A percentile compares a stretch with the other conserved stretches of the same genome.
These are phyloP conservation scores for Plebejus argus DNA, from an alignment of 2,888 invertebrate species.

Conservation along the genomic window DNA sequence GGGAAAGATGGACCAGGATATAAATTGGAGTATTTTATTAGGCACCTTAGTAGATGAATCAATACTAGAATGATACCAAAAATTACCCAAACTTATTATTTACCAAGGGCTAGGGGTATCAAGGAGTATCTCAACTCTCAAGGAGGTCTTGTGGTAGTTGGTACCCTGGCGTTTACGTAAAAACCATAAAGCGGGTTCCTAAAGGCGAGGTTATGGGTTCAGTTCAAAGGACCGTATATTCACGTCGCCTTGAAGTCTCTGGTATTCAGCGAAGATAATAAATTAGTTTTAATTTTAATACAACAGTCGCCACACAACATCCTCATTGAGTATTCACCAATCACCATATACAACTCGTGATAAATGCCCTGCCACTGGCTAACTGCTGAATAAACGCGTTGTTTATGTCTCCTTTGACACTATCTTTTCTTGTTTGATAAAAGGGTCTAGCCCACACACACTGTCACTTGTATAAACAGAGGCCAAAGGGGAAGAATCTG, in stretches of 20 bases:
- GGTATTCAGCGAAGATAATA: too few relatives aligned
- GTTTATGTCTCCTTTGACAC: not conserved
- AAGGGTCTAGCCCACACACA: not conserved
- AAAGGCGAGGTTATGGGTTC: not conserved
- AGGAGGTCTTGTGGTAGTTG: not conserved
- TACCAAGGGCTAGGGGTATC: not conserved
- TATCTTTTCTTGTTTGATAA: slow-evolving; percentile 1
- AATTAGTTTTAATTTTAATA: too few relatives aligned
- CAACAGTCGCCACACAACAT: not conserved
- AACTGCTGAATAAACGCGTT: not conserved
- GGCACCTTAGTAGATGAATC: not conserved
- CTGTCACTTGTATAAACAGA: slow-evolving; percentile 12
- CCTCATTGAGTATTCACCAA: slow-evolving; percentile 37
- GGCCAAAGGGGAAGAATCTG: not conserved
- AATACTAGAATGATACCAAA: not conserved
- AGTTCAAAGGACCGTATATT: too few relatives aligned
- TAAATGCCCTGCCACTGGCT: not conserved
- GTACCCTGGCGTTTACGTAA: not conserved
- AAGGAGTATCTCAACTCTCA: too few relatives aligned
- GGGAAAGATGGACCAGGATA: slow-evolving; percentile 2
- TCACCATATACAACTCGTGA: slow-evolving; percentile 36
- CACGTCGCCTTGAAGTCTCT: too few relatives aligned
- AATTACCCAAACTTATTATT: not conserved
- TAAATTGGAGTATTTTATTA: not conserved
- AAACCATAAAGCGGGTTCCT: not conserved